Conservation (phyloP, 2,797 vertebrate genomes). For the Catostomus latipinnis region DNA sequence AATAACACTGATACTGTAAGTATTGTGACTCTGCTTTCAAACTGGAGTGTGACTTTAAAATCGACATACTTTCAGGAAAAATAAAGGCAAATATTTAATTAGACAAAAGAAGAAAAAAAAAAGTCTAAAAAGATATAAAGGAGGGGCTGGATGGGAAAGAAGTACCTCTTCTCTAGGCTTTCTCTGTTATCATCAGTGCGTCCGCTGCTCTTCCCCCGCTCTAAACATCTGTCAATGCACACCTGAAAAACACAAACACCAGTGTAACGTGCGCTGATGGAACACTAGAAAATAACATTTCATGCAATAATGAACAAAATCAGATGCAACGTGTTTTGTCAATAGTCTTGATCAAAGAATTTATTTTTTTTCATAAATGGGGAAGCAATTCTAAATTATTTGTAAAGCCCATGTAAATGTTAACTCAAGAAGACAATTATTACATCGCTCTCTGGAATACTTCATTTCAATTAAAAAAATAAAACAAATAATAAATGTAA, state of each 20-base stretch:
- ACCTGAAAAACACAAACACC: constrained; percentile 75
- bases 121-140: background rate
- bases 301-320: background rate
- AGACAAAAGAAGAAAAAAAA: background rate
- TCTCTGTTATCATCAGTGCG: constrained; percentile 95
- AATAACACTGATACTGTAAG: no score
- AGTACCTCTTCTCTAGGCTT: constrained; percentile 95
- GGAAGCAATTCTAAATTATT: background rate
- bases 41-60: no score
- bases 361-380: no score
- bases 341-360: no score
- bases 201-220: constrained; percentile 95
- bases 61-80: background rate
- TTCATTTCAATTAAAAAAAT: no score
- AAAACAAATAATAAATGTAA: no score
- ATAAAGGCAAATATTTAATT: background rate
- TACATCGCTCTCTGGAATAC: background rate
- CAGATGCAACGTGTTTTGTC: no score
- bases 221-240: constrained; percentile 91
- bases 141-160: background rate
- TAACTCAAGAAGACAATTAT: background rate
- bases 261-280: background rate
- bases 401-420: no score
- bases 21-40: no score
- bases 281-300: background rate